Evolutionary conservation across 2,888 invertebrate genomes (phyloP), one percentile per base, ranked within the genome.

Genomic region (Drosophila formosana): DNA sequence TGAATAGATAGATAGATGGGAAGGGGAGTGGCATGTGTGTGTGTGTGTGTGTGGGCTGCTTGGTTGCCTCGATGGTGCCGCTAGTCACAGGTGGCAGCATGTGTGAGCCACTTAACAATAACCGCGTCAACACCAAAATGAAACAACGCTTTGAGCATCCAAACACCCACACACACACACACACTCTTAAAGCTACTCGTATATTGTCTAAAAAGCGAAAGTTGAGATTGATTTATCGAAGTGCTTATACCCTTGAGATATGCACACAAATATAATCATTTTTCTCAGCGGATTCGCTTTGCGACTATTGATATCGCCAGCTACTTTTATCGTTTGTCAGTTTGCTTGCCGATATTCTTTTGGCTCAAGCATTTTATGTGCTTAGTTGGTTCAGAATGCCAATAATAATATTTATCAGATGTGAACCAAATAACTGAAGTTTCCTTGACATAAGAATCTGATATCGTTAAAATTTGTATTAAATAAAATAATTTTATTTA

Each of bases 21-120:
- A 7, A 7, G 30, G 6, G 30, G 6, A 28, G 5, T 18, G 18
- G 18, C 18, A 2, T 18, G 18, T 1, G 18, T 18, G 18, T 1
- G 1, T 28, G 30, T 18, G 18, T 28, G 30, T 30, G 30, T 30
- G 30, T 6, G 30, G 56, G 13, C n/a, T 46, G 26, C 5, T 46
- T 4, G 25, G 4, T 1, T 50, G 52, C 28, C 18, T 23, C 3
- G 49, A 8, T 37, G 47, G 8, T 47, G 41, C n/a, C 39, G 28
- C 28, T 3, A 30, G 62, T 47, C 55, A 46, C 52, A 52, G 60
- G 62, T 62, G 61, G 46, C 62, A 43, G 34, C 45, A 55, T 66
- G 55, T 66, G 49, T 64, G 64, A 61, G 75, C 62, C 79, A 78
- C 79, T 76, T 74, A 74, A 57, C 70, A 70, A 45, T 70, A 78